Percentiles rank a stretch among this genome's conserved stretches.
Conservation (phyloP, 2,113 vertebrate genomes). For the Lagopus muta region DNA sequence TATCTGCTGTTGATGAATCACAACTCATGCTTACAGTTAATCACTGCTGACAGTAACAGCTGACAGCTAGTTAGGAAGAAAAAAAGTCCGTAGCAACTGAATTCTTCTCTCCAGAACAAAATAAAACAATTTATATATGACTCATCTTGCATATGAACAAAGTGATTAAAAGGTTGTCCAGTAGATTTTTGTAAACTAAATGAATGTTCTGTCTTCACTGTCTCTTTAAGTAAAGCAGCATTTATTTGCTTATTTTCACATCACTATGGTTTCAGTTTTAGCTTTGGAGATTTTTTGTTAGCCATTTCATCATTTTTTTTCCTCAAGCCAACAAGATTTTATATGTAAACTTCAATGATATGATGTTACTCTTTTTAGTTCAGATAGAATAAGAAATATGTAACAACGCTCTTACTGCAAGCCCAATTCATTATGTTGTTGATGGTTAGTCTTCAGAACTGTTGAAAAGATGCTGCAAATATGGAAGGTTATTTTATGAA, state of each 20-base stretch:
- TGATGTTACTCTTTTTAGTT: not conserved
- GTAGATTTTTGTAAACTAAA: conserved; percentile 40
- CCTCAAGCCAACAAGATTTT: not conserved
- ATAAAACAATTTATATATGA: conserved; percentile 21
- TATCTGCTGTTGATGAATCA: conserved; percentile 76
- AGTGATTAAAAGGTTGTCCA: conserved; percentile 50
- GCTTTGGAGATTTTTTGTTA: conserved; percentile 31
- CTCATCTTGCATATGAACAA: conserved; percentile 47
- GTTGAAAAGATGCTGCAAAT: not conserved
- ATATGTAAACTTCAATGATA: not conserved
- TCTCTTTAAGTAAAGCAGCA: not conserved
- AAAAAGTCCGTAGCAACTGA: conserved; percentile 40
- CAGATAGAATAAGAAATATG: not conserved
- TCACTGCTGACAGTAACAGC: conserved; percentile 75
- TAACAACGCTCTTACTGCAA: not conserved
- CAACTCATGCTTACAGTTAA: conserved; percentile 76
- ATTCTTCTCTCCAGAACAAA: conserved; percentile 31
- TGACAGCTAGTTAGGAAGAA: conserved; percentile 73
- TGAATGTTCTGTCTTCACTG: conserved; percentile 20
- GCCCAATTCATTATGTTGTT: not conserved
- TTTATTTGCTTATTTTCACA: conserved; percentile 12
- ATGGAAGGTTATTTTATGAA: not conserved
- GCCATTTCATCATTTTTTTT: not conserved
- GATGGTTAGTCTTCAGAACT: not conserved
- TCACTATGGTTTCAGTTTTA: conserved; percentile 3